A percentile compares a stretch with the other conserved stretches of the same genome.
Conservation (phyloP, 2,888 invertebrate genomes). For the Ceramica pisi region DNA sequence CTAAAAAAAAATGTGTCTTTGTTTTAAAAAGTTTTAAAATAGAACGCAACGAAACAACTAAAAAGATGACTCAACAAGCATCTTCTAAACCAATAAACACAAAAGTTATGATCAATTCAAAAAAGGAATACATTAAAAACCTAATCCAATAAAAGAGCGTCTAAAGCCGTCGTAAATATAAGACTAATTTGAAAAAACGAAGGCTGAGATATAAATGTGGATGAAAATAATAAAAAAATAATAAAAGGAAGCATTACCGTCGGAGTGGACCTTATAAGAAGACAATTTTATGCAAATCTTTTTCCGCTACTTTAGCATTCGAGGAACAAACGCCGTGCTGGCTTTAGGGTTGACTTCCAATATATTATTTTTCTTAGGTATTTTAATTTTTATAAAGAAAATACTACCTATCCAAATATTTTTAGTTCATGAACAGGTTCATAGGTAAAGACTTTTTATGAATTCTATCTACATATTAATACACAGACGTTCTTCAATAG, state of each 20-base stretch:
- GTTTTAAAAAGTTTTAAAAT: neutral
- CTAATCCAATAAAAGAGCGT: slow-evolving; percentile 54
- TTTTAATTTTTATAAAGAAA: neutral
- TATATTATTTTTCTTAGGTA: neutral
- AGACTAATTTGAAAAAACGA: slow-evolving; percentile 65
- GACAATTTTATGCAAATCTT: slow-evolving; percentile 89
- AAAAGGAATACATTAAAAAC: slow-evolving; percentile 38
- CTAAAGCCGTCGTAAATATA: slow-evolving; percentile 57
- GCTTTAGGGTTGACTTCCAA: slow-evolving; percentile 71
- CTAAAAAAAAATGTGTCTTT: neutral
- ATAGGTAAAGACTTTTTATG: too few species aligned
- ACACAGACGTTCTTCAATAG: too few species aligned
- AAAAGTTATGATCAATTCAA: slow-evolving; percentile 37
- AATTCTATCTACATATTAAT: too few species aligned
- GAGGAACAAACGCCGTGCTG: slow-evolving; percentile 77
- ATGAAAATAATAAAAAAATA: slow-evolving; percentile 70
- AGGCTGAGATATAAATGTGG: slow-evolving; percentile 58
- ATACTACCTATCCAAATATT: too few species aligned
- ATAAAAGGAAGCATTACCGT: slow-evolving; percentile 71
- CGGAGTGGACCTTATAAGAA: slow-evolving; percentile 81
- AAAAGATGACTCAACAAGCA: slow-evolving; percentile 2
- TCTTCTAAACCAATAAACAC: slow-evolving; percentile 44
- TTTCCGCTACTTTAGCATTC: slow-evolving; percentile 87
- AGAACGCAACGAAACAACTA: neutral
- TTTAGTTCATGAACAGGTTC: too few species aligned